A percentile compares a stretch with the other conserved stretches of the same genome.
Conservation (phyloP, 2,888 invertebrate species). For the Amphipoea oculea region DNA sequence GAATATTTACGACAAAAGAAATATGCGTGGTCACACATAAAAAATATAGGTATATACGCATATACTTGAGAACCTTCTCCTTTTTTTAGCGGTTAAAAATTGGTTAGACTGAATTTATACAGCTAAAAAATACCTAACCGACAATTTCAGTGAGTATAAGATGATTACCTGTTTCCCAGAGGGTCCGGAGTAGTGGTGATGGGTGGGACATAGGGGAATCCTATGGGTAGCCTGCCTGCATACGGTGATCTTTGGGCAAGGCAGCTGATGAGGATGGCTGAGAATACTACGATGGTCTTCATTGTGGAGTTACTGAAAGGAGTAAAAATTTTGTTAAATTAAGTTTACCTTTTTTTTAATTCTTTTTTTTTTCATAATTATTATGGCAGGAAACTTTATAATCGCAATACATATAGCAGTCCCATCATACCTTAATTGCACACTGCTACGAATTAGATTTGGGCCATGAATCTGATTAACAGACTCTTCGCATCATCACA, state of each 20-base stretch:
- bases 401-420: too few species aligned
- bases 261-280: conserved; percentile 63
- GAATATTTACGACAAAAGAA: not conserved
- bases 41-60: not conserved
- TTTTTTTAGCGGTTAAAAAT: not conserved
- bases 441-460: too few species aligned
- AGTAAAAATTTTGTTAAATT: not conserved
- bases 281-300: conserved; percentile 66
- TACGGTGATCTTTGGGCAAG: conserved; percentile 91
- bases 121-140: too few species aligned
- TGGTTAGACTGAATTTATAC: not conserved
- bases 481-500: too few species aligned
- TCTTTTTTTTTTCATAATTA: not conserved
- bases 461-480: too few species aligned
- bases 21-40: too few species aligned
- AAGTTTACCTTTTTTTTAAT: not conserved
- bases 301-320: conserved; percentile 68
- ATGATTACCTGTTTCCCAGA: conserved; percentile 71
- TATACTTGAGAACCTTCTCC: not conserved
- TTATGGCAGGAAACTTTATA: too few species aligned
- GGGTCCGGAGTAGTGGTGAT: conserved; percentile 44
- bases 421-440: too few species aligned
- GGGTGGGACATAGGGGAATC: conserved; percentile 78
- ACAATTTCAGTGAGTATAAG: not conserved
- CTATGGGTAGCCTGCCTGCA: conserved; percentile 89